Conservation (phyloP, 2,888 invertebrate genomes). For the Melieria crassipennis region DNA sequence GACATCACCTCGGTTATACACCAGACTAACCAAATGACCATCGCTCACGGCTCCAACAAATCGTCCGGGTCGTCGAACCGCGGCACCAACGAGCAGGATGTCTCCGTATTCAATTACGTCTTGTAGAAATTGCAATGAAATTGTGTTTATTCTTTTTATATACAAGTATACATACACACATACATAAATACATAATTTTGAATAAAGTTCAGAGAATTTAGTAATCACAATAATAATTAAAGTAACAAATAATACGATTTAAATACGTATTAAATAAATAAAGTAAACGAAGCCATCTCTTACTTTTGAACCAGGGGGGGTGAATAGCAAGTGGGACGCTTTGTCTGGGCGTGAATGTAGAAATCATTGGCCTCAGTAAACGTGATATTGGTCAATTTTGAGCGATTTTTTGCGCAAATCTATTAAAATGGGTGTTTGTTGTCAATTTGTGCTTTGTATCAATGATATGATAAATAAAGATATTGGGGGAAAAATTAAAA, state of each 20-base stretch:
- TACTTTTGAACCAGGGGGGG: background rate
- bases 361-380: too few species aligned
- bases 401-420: too few species aligned
- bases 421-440: too few species aligned
- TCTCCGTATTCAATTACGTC: slow-evolving; percentile 66
- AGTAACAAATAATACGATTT: slow-evolving; percentile 20
- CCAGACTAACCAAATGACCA: slow-evolving; percentile 66
- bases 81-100: slow-evolving; percentile 65
- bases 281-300: background rate
- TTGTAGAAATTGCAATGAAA: slow-evolving; percentile 63
- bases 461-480: too few species aligned
- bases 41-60: slow-evolving; percentile 66
- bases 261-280: slow-evolving; percentile 13
- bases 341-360: too few species aligned
- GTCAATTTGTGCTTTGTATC: too few species aligned
- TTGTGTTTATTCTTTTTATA: slow-evolving; percentile 65
- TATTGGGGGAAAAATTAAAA: too few species aligned
- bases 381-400: too few species aligned
- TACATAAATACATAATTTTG: slow-evolving; percentile 23
- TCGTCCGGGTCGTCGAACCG: slow-evolving; percentile 66
- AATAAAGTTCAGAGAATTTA: slow-evolving; percentile 50
- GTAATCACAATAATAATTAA: slow-evolving; percentile 50
- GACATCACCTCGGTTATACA: slow-evolving; percentile 67
- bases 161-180: slow-evolving; percentile 53
- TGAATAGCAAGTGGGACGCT: background rate